These are phyloP conservation scores for Eupithecia insigniata DNA, from an alignment of 2,888 invertebrate genomes.

Conservation along the genomic window DNA sequence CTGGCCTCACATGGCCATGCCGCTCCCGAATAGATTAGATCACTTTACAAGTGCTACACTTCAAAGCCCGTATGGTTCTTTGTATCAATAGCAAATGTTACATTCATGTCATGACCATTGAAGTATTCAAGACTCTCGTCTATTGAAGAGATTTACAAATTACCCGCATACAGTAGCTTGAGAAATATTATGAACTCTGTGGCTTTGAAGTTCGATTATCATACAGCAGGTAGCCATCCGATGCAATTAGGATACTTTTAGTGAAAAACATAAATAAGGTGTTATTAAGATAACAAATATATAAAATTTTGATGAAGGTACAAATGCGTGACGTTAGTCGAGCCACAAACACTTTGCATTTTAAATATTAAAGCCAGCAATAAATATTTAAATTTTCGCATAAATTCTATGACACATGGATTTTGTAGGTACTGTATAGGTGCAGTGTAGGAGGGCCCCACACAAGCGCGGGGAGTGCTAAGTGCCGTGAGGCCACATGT, in stretches of 20 bases:
- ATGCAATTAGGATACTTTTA: constrained; percentile 9
- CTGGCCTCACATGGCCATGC: constrained; percentile 43
- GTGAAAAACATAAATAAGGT: constrained; percentile 3
- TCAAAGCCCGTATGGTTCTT: constrained; percentile 56
- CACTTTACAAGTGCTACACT: constrained; percentile 64
- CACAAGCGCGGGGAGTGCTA: constrained; percentile 65
- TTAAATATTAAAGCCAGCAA: constrained; percentile 25
- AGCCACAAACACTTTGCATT: constrained; percentile 11
- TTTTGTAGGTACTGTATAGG: constrained; percentile 54
- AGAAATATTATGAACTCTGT: background rate
- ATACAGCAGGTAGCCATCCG: background rate
- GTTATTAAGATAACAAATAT: background rate
- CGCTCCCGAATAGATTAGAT: constrained; percentile 64
- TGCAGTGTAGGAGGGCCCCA: constrained; percentile 55
- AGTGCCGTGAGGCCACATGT: constrained; percentile 83
- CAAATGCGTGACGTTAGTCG: background rate
- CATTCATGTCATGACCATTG: constrained; percentile 48
- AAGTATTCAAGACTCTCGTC: constrained; percentile 42
- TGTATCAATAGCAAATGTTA: constrained; percentile 62
- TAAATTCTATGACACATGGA: constrained; percentile 61
- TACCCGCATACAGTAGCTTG: constrained; percentile 61
- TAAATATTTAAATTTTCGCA: constrained; percentile 45
- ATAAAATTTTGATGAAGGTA: background rate
- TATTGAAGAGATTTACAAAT: constrained; percentile 59
- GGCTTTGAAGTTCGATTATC: background rate